phyloP scores from a whole-genome alignment of 2,113 vertebrate species.

The Nothoprocta pentlandii region DNA sequence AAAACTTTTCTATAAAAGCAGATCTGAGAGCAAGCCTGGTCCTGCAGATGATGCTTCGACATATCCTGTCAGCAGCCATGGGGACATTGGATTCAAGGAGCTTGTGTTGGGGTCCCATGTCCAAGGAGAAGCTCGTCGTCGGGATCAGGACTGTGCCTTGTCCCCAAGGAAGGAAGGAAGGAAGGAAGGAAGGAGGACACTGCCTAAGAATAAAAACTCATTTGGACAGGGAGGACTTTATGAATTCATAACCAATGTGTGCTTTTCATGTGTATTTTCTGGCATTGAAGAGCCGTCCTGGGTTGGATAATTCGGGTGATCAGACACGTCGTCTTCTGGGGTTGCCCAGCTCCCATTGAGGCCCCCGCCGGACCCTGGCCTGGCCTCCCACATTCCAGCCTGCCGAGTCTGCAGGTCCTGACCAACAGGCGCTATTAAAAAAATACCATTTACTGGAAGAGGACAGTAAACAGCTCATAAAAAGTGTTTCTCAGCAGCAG shows the following conservation, averaged over 20 bases:
- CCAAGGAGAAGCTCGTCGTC: not conserved
- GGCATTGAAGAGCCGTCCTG: not conserved
- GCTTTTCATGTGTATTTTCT: not conserved
- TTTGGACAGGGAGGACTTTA: not conserved
- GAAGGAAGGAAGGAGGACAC: not conserved
- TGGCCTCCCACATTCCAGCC: constrained; percentile 37
- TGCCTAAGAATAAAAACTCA: not conserved
- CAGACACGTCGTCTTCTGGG: not conserved
- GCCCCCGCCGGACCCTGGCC: not conserved
- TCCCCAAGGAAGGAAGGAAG: not conserved
- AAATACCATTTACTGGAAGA: constrained; percentile 26
- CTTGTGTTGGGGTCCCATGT: not conserved
- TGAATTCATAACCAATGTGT: fast-evolving
- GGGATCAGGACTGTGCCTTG: not conserved
- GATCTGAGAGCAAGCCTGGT: not conserved
- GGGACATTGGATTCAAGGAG: not conserved
- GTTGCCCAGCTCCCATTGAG: not conserved
- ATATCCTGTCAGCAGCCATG: fast-evolving
- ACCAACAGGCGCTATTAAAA: constrained; percentile 34
- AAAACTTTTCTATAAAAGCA: not conserved
- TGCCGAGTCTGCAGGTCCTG: constrained; percentile 20
- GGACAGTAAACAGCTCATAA: constrained; percentile 48
- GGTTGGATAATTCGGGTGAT: not conserved
- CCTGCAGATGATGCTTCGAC: not conserved
- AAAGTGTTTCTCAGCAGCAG: constrained; percentile 43